These are phyloP conservation scores for Mirza zaza DNA, from an alignment of 2,113 vertebrate species.

Conservation along the genomic window DNA sequence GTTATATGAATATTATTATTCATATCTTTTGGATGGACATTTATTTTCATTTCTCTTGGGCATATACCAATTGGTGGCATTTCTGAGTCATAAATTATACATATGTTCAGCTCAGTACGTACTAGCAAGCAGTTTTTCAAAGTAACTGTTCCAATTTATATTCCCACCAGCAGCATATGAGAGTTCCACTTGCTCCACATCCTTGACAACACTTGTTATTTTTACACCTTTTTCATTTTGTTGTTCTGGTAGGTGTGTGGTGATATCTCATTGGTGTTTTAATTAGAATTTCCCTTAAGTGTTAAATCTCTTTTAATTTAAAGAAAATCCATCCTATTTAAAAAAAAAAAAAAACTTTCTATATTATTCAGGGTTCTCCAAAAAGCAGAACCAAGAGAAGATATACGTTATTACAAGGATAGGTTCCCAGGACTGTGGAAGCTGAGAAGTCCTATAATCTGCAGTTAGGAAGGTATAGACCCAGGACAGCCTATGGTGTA, in stretches of 20 bases:
- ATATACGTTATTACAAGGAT: no score
- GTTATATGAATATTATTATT: no score
- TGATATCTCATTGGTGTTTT: not conserved
- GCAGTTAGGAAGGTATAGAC: no score
- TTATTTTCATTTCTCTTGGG: not conserved
- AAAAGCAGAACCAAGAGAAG: no score
- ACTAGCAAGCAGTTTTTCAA: not conserved
- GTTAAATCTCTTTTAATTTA: not conserved
- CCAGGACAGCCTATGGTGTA: no score
- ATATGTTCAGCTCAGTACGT: not conserved
- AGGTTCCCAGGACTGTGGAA: no score
- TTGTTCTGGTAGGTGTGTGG: not conserved
- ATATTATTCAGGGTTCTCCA: no score
- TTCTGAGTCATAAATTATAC: not conserved
- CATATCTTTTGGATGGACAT: no score
- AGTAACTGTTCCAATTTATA: not conserved
- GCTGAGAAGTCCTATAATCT: no score
- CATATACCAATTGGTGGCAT: not conserved
- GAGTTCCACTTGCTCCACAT: not conserved
- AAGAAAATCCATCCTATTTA: no score
- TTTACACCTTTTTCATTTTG: not conserved
- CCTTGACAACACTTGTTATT: not conserved
- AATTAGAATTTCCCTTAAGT: not conserved
- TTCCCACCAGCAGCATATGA: not conserved
- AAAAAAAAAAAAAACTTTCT: no score